Conservation (phyloP, 2,113 vertebrate genomes). For the Macrotis lagotis region DNA sequence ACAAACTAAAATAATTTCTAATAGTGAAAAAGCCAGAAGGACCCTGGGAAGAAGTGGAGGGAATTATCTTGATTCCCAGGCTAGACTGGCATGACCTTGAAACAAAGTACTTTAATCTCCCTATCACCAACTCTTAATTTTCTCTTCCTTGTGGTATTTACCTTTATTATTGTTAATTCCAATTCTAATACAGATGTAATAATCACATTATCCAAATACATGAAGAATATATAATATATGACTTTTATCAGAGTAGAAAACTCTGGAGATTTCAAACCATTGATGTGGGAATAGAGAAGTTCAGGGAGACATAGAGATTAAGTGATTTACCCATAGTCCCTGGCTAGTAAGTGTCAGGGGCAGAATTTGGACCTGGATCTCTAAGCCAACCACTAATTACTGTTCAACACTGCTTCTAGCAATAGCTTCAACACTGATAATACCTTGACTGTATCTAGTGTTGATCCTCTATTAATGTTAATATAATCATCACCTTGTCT, state of each 20-base stretch:
- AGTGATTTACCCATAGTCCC: neutral
- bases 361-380: neutral
- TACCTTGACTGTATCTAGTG: neutral
- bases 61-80: neutral
- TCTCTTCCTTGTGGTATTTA: neutral
- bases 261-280: neutral
- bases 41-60: neutral
- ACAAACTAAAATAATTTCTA: neutral
- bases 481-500: neutral
- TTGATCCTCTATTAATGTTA: neutral
- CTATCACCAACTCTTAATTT: neutral
- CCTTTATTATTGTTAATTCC: neutral
- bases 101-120: neutral
- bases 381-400: neutral
- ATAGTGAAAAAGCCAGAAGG: neutral
- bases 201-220: neutral
- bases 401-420: neutral
- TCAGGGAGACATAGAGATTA: neutral
- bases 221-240: neutral
- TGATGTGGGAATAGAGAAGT: neutral
- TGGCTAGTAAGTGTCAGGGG: neutral
- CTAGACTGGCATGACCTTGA: neutral
- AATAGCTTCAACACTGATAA: neutral
- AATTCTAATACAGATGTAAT: neutral
- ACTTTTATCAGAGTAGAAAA: neutral